phyloP scores from a whole-genome alignment of 2,113 vertebrate genomes.

The Chloropsis cyanopogon region DNA sequence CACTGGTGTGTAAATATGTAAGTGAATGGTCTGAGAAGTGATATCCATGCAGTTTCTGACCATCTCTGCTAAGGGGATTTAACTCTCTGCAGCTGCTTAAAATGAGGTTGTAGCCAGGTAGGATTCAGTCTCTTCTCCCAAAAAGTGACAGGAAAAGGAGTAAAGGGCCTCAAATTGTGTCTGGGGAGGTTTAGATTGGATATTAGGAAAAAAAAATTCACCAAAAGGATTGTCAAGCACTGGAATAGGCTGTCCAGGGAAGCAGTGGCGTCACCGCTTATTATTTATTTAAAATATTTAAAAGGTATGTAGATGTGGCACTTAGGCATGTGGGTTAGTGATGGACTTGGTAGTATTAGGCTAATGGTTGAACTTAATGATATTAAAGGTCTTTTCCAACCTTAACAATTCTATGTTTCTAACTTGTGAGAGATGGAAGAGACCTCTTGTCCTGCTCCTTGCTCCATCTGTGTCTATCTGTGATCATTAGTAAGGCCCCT shows the following conservation, averaged over 20 bases:
- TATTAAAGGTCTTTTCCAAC: not conserved
- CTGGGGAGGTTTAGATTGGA: not conserved
- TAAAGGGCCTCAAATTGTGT: not conserved
- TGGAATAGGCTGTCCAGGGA: not conserved
- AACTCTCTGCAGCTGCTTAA: not conserved
- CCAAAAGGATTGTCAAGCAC: fast-evolving
- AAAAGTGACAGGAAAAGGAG: not conserved
- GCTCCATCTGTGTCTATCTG: not conserved
- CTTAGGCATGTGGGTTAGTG: not conserved
- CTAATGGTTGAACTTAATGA: not conserved
- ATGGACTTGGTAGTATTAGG: not conserved
- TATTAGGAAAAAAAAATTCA: not conserved
- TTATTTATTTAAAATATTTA: no score
- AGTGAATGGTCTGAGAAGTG: not conserved
- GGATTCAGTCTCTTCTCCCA: not conserved
- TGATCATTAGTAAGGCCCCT: not conserved
- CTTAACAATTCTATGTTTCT: not conserved
- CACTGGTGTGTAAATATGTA: not conserved
- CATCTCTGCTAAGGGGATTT: not conserved
- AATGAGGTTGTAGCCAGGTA: not conserved
- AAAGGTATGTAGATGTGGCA: fast-evolving
- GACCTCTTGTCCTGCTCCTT: not conserved
- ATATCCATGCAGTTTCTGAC: not conserved
- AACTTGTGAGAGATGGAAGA: not conserved
- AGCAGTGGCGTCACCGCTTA: no score